A percentile compares a stretch with the other conserved stretches of the same genome.
phyloP scores from a whole-genome alignment of 2,888 invertebrate species.

The Heliconius cydno region DNA sequence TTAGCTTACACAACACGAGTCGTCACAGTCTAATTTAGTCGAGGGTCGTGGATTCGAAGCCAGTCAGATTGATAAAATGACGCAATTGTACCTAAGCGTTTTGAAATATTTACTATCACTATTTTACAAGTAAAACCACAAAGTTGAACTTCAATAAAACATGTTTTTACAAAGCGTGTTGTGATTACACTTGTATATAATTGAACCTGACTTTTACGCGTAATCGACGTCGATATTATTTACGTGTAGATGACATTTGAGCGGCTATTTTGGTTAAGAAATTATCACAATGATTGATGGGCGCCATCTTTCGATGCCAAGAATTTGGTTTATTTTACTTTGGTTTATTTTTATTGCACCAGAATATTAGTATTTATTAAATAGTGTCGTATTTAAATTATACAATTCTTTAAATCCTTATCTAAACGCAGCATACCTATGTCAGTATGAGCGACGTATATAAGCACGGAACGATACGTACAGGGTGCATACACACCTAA shows the following conservation, averaged over 20 bases:
- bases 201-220: conserved; percentile 1
- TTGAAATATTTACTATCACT: background rate
- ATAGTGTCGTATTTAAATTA: background rate
- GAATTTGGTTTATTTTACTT: background rate
- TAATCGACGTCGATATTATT: background rate
- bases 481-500: too few relatives aligned
- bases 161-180: conserved; percentile 1
- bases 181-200: conserved; percentile 2
- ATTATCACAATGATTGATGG: conserved; percentile 6
- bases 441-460: too few relatives aligned
- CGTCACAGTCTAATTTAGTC: conserved; percentile 18
- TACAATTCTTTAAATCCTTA: background rate
- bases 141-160: conserved; percentile 6
- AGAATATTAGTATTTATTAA: background rate
- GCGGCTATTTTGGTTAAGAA: conserved; percentile 18
- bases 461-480: too few relatives aligned
- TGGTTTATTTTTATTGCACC: background rate
- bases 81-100: background rate
- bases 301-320: background rate
- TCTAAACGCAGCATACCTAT: too few relatives aligned
- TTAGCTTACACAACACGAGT: conserved; percentile 11
- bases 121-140: background rate
- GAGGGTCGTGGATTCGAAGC: conserved; percentile 27
- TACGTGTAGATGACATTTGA: conserved; percentile 21
- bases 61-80: conserved; percentile 15